Evolutionary conservation across 2,113 vertebrate genomes (phyloP).

Genomic region (Mionectes macconnelli): DNA sequence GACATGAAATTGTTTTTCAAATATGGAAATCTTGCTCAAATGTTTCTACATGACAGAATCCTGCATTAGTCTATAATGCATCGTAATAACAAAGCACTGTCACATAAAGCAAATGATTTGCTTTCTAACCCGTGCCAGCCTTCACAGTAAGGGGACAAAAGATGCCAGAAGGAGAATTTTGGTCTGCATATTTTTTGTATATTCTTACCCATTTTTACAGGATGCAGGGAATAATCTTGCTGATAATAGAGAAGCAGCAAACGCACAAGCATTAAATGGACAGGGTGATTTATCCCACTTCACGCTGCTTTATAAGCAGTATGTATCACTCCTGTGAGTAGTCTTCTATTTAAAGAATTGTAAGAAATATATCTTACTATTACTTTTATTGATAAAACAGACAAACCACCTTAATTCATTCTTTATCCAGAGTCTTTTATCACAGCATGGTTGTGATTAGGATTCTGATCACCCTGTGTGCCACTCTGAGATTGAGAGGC

Average conservation of each 20-base stretch:
- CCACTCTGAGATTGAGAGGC: slow-evolving; percentile 64
- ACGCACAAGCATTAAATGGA: slow-evolving; percentile 60
- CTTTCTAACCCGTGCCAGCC: slow-evolving; percentile 35
- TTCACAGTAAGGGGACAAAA: slow-evolving; percentile 40
- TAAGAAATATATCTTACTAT: slow-evolving; percentile 73
- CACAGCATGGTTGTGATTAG: slow-evolving; percentile 57
- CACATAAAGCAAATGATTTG: slow-evolving; percentile 23
- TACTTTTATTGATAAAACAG: slow-evolving; percentile 78
- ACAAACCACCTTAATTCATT: slow-evolving; percentile 71
- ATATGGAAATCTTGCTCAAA: slow-evolving; percentile 56
- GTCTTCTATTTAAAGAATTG: slow-evolving; percentile 72
- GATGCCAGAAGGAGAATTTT: slow-evolving; percentile 36
- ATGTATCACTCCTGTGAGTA: slow-evolving; percentile 66
- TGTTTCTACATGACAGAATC: slow-evolving; percentile 47
- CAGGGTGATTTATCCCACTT: slow-evolving; percentile 77
- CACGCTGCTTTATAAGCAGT: slow-evolving; percentile 69
- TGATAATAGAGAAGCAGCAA: slow-evolving; percentile 64
- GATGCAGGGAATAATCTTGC: slow-evolving; percentile 67
- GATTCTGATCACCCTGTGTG: slow-evolving; percentile 66
- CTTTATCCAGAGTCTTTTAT: slow-evolving; percentile 65
- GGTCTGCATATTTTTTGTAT: slow-evolving; percentile 37
- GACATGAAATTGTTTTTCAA: slow-evolving; percentile 59
- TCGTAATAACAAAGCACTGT: slow-evolving; percentile 22
- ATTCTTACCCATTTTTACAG: slow-evolving; percentile 63
- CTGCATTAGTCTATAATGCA: slow-evolving; percentile 3